These are phyloP conservation scores for Spialia ferax DNA, from an alignment of 2,888 invertebrate species.

Conservation along the genomic window DNA sequence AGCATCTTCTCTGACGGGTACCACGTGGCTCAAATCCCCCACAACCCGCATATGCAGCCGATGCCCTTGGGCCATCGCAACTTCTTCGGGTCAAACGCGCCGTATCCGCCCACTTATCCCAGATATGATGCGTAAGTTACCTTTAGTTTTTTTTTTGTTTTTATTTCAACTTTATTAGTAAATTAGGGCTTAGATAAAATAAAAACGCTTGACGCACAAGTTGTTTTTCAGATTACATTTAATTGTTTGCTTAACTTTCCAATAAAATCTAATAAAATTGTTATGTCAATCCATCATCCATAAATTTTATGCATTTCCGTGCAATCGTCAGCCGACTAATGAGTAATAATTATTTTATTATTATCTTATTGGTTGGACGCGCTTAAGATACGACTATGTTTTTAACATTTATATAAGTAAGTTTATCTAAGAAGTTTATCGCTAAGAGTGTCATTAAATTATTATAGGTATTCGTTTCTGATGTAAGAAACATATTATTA, in stretches of 20 bases:
- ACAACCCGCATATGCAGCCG: conserved; percentile 85
- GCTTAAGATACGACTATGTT: not conserved
- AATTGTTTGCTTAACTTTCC: too few species aligned
- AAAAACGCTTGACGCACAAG: not conserved
- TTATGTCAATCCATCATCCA: too few species aligned
- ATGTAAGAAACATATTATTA: not conserved
- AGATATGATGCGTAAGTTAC: conserved; percentile 86
- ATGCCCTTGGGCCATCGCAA: conserved; percentile 87
- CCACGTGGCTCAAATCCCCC: conserved; percentile 83
- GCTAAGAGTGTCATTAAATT: not conserved
- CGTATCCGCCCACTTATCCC: conserved; percentile 88
- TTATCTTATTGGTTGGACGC: not conserved
- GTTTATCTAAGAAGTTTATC: conserved; percentile 10
- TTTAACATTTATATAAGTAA: conserved; percentile 1
- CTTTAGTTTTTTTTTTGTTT: not conserved
- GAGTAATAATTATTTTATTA: not conserved
- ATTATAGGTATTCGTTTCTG: not conserved
- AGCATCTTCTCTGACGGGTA: conserved; percentile 88
- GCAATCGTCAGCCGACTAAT: too few species aligned
- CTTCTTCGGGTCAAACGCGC: conserved; percentile 87
- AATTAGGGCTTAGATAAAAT: not conserved
- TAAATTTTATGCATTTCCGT: too few species aligned
- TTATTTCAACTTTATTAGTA: not conserved
- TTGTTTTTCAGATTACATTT: too few species aligned
- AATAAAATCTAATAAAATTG: too few species aligned